Evolutionary conservation across 2,888 invertebrate species (phyloP), one percentile per base, ranked within the genome.

Genomic region (Lepidocyrtoides sp.): DNA sequence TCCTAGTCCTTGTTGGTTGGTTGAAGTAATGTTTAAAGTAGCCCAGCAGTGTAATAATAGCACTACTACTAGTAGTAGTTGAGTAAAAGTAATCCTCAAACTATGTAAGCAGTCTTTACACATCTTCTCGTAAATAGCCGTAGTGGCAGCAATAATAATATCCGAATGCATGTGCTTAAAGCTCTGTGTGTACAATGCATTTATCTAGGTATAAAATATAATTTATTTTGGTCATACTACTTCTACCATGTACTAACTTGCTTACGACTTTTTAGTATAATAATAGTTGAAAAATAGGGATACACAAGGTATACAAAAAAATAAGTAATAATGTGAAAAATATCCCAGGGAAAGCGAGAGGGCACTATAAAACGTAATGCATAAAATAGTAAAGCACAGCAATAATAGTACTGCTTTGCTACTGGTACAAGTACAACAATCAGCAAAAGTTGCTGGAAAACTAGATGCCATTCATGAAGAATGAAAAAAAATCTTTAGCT

Each of bases 61-160:
- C 23, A 60, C n/a, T n/a, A n/a, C n/a, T n/a, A n/a, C n/a, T n/a
- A n/a, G n/a, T n/a, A n/a, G n/a, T n/a, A n/a, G n/a, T n/a, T n/a
- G n/a, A n/a, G n/a, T n/a, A n/a, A n/a, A n/a, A 82, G 63, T 82
- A 82, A 82, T 82, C 82, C 82, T 32, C 82, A 82, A 44, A 82
- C n/a, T n/a, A 63, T 82, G 82, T 63, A 63, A 29, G 63, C 5
- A 63, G 63, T 48, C 63, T 57, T 17, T n/a, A 63, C 63, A 82
- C 81, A 57, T n/a, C 29, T 7, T 32, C 81, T 81, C 54, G 57
- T 20, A 48, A n/a, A 48, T 48, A 48, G 14, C 2, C 3, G 57
- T 48, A 14, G 14, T n/a, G n/a, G 7, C 12, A 10, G 48, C 12
- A 48, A 48, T 57, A 57, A 57, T 57, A 57, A 57, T 57, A 36